Evolutionary conservation across 2,888 invertebrate species (phyloP), one percentile per base, ranked within the genome.

Genomic region (Cetonia aurata): DNA sequence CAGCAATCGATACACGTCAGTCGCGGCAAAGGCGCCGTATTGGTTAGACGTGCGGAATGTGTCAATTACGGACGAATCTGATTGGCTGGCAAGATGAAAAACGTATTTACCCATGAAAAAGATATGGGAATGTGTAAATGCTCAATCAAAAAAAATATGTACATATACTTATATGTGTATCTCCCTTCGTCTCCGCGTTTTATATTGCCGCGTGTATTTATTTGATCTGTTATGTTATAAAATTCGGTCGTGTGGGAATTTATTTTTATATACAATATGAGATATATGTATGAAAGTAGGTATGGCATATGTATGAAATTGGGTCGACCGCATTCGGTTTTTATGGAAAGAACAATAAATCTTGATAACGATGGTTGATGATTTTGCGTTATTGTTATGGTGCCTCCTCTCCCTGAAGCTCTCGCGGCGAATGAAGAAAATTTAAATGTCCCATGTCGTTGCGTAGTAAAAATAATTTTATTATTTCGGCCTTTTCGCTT

Each of bases 321-420:
- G 53, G 53, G 53, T 53, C 53, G 53, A 53, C 53, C 53, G 25
- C 25, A 53, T 53, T 53, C 25, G 31, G 12, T 53, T 31, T 53
- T 53, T 53, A 53, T 31, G 53, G 25, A 19, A 53, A 3, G 3
- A 4, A 25, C 25, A 25, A 25, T 25, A 53, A 53, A 53, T 53
- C 31, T 53, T 25, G 31, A 53, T 53, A 53, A 31, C 53, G 25
- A 25, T 25, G 25, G n/a, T n/a, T 53, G 31, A 53, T 31, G 53
- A 53, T 31, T 53, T 53, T 53, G 25, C 53, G 25, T 53, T 53
- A 31, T 25, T 53, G 31, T 19, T 53, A 31, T 12, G 4, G 12
- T 31, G 50, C 3, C 19, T 50, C 19, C 15, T 1, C 19, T 50
- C 9, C 15, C 15, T 50, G 50, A 50, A 10, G 19, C 0, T 10